phyloP scores from a whole-genome alignment of 2,888 invertebrate species.

The Nasonia oneida region DNA sequence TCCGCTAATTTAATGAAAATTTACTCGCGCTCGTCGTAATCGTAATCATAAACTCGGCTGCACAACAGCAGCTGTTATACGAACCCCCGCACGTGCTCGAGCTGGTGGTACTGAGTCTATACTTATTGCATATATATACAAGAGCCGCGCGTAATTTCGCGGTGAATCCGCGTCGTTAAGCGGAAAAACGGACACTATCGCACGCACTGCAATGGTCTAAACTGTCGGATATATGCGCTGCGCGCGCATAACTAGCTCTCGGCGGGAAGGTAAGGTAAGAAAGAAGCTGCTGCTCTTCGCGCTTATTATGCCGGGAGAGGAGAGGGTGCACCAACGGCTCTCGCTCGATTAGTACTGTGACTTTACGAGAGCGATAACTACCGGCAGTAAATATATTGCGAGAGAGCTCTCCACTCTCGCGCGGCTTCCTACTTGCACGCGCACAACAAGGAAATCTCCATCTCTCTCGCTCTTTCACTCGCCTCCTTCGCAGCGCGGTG shows the following conservation, averaged over 20 bases:
- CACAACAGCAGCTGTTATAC: background rate
- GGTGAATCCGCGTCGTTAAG: slow-evolving; percentile 17
- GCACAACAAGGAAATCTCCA: slow-evolving; percentile 31
- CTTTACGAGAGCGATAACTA: slow-evolving; percentile 50
- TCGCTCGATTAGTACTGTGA: slow-evolving; percentile 44
- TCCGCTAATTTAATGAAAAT: slow-evolving; percentile 45
- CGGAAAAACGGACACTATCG: slow-evolving; percentile 19
- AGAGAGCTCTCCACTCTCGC: background rate
- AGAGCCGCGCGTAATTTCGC: background rate
- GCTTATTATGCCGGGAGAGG: slow-evolving; percentile 1
- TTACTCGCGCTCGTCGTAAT: slow-evolving; percentile 10
- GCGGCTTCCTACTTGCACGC: slow-evolving; percentile 13
- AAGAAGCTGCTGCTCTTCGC: slow-evolving; percentile 1
- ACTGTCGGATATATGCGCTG: background rate
- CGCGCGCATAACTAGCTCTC: background rate
- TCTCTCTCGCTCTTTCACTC: background rate
- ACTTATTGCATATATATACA: too few species aligned
- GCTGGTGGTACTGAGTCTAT: too few species aligned
- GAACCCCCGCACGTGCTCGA: background rate
- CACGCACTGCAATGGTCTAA: background rate
- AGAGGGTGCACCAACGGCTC: background rate
- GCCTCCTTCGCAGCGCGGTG: background rate
- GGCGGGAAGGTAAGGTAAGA: background rate
- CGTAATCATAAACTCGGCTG: slow-evolving; percentile 7
- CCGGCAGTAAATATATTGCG: slow-evolving; percentile 48